Percentiles rank a stretch among this genome's conserved stretches.
Conservation (phyloP, 1,140 invertebrate species). For the Eumeta japonica region DNA sequence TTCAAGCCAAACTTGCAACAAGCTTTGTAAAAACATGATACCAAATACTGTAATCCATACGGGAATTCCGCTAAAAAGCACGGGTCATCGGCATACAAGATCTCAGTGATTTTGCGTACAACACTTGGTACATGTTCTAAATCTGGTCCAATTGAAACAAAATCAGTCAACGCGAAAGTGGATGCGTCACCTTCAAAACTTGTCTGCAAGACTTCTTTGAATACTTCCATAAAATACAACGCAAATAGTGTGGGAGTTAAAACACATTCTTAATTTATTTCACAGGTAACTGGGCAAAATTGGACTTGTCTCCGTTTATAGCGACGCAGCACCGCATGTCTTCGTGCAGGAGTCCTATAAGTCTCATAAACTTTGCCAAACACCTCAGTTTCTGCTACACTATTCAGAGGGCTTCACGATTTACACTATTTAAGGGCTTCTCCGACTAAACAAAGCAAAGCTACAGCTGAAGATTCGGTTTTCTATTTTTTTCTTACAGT, state of each 20-base stretch:
- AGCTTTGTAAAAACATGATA: conserved; percentile 4
- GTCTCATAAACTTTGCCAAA: conserved; percentile 13
- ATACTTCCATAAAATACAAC: conserved; percentile 13
- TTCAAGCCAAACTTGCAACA: conserved; percentile 14
- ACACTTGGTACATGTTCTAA: conserved; percentile 12
- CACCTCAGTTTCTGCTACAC: conserved; percentile 12
- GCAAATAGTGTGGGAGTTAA: conserved; percentile 15
- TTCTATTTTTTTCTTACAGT: conserved; percentile 18
- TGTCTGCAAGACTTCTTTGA: conserved; percentile 7
- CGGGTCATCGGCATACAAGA: conserved; percentile 13
- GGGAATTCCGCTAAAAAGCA: conserved; percentile 13
- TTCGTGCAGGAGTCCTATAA: conserved; percentile 16
- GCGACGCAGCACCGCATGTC: conserved; percentile 13
- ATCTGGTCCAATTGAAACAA: conserved; percentile 8
- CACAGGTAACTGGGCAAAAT: conserved; percentile 14
- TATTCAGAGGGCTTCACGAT: conserved; percentile 14
- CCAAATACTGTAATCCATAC: conserved; percentile 10
- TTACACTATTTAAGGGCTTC: conserved; percentile 13
- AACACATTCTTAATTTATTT: conserved; percentile 16
- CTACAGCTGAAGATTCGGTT: conserved; percentile 11
- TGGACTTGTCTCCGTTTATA: conserved; percentile 8
- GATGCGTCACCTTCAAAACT: conserved; percentile 7
- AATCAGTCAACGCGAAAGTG: conserved; percentile 9
- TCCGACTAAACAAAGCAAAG: conserved; percentile 17
- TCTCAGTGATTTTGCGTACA: conserved; percentile 4